A percentile compares a stretch with the other conserved stretches of the same genome.
Evolutionary conservation across 2,888 invertebrate species (phyloP).

Genomic region (Smittia aterrima): DNA sequence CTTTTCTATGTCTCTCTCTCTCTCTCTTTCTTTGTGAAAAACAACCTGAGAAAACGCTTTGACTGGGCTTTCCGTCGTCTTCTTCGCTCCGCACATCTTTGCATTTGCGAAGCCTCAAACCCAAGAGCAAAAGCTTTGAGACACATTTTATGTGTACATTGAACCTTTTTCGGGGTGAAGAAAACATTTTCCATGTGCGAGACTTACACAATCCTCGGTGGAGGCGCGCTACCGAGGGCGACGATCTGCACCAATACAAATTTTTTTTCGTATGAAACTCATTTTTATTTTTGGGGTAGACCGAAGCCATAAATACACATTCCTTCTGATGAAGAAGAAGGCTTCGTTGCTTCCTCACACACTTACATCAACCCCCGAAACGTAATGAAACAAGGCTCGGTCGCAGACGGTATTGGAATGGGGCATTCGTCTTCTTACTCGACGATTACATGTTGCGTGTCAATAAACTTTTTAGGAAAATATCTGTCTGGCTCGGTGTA

Average conservation of each 20-base stretch:
- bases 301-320: conserved; percentile 10
- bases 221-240: not conserved
- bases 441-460: conserved; percentile 38
- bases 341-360: conserved; percentile 1
- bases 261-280: not conserved
- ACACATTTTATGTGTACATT: conserved; percentile 41
- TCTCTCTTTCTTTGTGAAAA: not conserved
- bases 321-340: not conserved
- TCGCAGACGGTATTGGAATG: not conserved
- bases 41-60: conserved; percentile 2
- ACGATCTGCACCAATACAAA: not conserved
- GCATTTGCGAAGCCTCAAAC: conserved; percentile 6
- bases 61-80: conserved; percentile 2
- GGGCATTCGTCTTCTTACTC: conserved; percentile 26
- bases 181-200: conserved; percentile 10
- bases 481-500: conserved; percentile 37
- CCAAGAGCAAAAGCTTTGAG: conserved; percentile 5
- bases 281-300: conserved; percentile 5
- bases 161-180: conserved; percentile 30
- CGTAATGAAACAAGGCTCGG: not conserved
- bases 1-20: not conserved
- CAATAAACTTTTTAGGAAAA: conserved; percentile 41
- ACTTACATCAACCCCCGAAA: not conserved
- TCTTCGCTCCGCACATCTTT: not conserved
- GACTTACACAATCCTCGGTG: conserved; percentile 16